phyloP scores from a whole-genome alignment of 64 coral and sea anemone species.

The Actinia equina region DNA sequence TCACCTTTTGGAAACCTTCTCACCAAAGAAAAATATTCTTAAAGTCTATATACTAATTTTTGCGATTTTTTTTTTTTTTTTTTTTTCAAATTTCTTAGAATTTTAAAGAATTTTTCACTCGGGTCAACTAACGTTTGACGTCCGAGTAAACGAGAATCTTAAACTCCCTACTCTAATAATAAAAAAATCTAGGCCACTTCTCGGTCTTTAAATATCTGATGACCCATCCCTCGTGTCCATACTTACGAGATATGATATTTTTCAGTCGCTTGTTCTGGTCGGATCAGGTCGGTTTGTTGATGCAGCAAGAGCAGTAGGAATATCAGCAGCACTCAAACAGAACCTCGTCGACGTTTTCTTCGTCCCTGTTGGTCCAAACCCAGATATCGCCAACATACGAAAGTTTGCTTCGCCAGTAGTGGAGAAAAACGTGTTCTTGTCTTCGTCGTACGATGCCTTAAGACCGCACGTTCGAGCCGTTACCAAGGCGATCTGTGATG shows the following conservation, averaged over 20 bases:
- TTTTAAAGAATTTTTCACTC: too few species aligned
- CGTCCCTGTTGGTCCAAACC: conserved; percentile 31
- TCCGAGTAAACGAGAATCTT: too few species aligned
- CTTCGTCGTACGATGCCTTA: conserved; percentile 34
- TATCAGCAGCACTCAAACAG: conserved; percentile 24
- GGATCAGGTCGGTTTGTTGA: conserved; percentile 20
- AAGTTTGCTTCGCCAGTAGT: conserved; percentile 36
- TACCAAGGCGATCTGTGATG: conserved; percentile 54
- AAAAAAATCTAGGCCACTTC: too few species aligned
- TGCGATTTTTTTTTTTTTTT: too few species aligned
- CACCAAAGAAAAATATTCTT: too few species aligned
- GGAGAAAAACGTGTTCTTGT: conserved; percentile 51
- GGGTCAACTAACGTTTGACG: too few species aligned
- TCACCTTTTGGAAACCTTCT: too few species aligned
- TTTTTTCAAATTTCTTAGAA: too few species aligned
- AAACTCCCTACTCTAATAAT: too few species aligned
- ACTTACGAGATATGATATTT: neutral
- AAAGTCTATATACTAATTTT: too few species aligned
- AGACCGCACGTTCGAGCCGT: conserved; percentile 26
- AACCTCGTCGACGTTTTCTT: conserved; percentile 23
- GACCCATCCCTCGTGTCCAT: too few species aligned
- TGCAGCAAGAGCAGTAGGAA: neutral
- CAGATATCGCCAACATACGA: conserved; percentile 22
- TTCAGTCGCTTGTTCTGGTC: conserved; percentile 51
- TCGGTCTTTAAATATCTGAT: too few species aligned